Evolutionary conservation across 1,140 invertebrate genomes (phyloP), one percentile per base, ranked within the genome.

Genomic region (Caenorhabditis tropicalis): DNA sequence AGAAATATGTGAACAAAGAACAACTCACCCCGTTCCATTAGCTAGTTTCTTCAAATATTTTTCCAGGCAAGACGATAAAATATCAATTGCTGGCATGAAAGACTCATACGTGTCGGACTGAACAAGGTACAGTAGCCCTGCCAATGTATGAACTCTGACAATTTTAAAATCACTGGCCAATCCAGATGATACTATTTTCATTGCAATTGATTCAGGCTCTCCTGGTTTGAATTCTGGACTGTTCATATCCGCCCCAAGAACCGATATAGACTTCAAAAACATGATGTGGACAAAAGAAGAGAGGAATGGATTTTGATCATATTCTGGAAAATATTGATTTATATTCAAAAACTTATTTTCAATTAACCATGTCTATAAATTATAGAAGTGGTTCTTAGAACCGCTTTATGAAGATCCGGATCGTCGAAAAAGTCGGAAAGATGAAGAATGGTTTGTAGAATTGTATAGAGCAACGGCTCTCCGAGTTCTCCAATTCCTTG

Each of bases 341-440:
- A 56, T 6, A 2, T 9, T 24, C n/a, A 24, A n/a, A 5, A 0
- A 6, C 24, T 19, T n/a, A 33, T 24, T 21, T 24, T 0, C 2
- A n/a, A 15, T 36, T 46, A 19, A 74, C 65, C 36, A 12, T 43
- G 65, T n/a, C 21, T 74, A 46, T 74, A 74, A 1, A 74, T 74
- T 10, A 74, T 74, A 1, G 65, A 74, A 12, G 65, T 74, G 1
- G 65, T 74, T 10, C 65, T 12, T 0, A 74, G 65, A 1, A 74
- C 65, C 1, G 65, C 65, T 24, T 74, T 74, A 5, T 74, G 65
- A 12, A 74, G 36, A 21, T 74, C 65, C 2, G 65, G 65, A n/a
- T 74, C 65, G 33, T 74, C 65, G 15, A 74, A 74, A 46, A 74
- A 74, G n/a, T 74, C 65, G 12, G 65, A 74, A 2, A 74, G 65